A percentile compares a stretch with the other conserved stretches of the same genome.
These are phyloP conservation scores for Rhagologus leucostigma DNA, from an alignment of 2,113 vertebrate genomes.

Conservation along the genomic window DNA sequence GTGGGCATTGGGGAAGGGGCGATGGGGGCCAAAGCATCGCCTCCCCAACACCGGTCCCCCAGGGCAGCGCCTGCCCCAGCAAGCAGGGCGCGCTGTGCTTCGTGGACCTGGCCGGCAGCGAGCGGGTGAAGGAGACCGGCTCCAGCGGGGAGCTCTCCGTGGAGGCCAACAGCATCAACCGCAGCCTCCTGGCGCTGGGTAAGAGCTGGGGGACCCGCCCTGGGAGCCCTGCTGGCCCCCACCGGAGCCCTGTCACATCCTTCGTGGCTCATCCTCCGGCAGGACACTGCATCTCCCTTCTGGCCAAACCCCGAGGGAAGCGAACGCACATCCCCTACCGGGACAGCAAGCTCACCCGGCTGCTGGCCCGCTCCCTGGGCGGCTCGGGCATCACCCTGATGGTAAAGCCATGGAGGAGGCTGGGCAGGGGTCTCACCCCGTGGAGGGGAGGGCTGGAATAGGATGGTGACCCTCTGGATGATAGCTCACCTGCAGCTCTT, in stretches of 20 bases:
- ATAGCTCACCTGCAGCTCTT: background rate
- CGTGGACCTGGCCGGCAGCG: constrained; percentile 77
- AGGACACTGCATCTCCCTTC: constrained; percentile 78
- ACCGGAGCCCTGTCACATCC: background rate
- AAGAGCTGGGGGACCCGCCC: background rate
- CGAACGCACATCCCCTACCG: constrained; percentile 72
- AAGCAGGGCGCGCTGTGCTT: constrained; percentile 71
- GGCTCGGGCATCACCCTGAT: constrained; percentile 73
- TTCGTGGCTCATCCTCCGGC: background rate
- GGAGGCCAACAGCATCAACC: constrained; percentile 79
- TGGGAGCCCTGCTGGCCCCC: background rate
- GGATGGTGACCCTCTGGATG: background rate
- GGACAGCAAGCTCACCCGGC: constrained; percentile 80
- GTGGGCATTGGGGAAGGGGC: accelerated
- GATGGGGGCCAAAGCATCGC: background rate
- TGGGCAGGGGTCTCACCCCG: accelerated
- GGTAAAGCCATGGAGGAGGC: background rate
- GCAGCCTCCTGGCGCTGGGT: constrained; percentile 78
- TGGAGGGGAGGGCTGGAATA: background rate
- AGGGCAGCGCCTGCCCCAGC: background rate
- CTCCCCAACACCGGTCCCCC: accelerated
- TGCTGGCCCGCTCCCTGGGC: constrained; percentile 73
- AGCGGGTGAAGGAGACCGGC: constrained; percentile 69
- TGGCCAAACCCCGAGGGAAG: constrained; percentile 70
- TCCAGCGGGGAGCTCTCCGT: constrained; percentile 65